Evolutionary conservation across 2,888 invertebrate genomes (phyloP).

Genomic region (Brachyopa scutellaris): DNA sequence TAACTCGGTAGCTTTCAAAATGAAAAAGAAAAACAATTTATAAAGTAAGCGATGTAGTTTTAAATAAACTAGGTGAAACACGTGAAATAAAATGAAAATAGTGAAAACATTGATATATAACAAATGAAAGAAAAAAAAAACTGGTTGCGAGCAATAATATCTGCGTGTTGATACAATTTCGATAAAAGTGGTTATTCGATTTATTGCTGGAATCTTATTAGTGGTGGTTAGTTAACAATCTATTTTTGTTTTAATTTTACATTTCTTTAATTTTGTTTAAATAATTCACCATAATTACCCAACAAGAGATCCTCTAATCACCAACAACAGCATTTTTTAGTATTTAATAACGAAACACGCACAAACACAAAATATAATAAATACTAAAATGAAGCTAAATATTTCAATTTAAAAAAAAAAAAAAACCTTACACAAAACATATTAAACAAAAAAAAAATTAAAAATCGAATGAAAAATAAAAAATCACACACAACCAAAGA

Average conservation of each 20-base stretch:
- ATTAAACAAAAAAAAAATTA: conserved; percentile 60
- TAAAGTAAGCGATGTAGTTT: conserved; percentile 59
- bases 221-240: conserved; percentile 41
- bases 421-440: conserved; percentile 64
- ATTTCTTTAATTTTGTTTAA: conserved; percentile 35
- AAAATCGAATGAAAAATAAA: conserved; percentile 65
- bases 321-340: conserved; percentile 68
- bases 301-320: conserved; percentile 70
- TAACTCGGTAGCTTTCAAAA: conserved; percentile 28
- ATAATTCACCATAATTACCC: conserved; percentile 51
- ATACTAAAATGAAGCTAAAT: conserved; percentile 69
- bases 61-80: no score
- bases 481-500: conserved; percentile 71
- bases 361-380: conserved; percentile 58
- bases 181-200: conserved; percentile 80
- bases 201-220: conserved; percentile 76
- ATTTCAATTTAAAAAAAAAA: conserved; percentile 50
- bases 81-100: conserved; percentile 69
- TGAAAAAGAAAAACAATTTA: not conserved
- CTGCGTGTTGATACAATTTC: conserved; percentile 82
- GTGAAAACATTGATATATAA: conserved; percentile 62
- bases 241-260: conserved; percentile 8
- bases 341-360: conserved; percentile 62
- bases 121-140: conserved; percentile 60
- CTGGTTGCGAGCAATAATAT: conserved; percentile 82